Percentiles rank a stretch among this genome's conserved stretches.
phyloP scores from a whole-genome alignment of 1,140 invertebrate genomes.

The Dufourea novaeangliae region DNA sequence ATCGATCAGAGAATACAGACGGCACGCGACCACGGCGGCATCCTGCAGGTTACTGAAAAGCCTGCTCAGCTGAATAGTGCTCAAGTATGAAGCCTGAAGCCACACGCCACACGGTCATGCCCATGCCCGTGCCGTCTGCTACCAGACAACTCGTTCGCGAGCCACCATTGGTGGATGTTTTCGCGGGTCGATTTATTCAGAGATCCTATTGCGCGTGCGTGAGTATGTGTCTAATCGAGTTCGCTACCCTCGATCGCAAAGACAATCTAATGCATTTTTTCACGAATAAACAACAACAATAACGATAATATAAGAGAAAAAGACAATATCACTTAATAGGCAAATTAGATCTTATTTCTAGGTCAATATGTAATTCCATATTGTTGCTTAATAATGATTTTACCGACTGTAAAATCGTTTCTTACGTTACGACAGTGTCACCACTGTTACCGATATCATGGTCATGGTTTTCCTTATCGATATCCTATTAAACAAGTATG shows the following conservation, averaged over 20 bases:
- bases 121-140: slow-evolving; percentile 55
- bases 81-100: too few species aligned
- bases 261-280: background rate
- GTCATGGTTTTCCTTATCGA: background rate
- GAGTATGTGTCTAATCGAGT: background rate
- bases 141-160: slow-evolving; percentile 25
- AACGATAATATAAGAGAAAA: too few species aligned
- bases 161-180: slow-evolving; percentile 69
- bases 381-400: background rate
- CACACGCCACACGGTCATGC: too few species aligned
- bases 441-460: background rate
- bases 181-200: slow-evolving; percentile 79
- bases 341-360: too few species aligned
- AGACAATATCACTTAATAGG: too few species aligned
- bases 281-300: too few species aligned
- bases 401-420: background rate
- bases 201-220: slow-evolving; percentile 69
- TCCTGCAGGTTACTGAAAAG: slow-evolving; percentile 77
- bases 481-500: too few species aligned
- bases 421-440: background rate
- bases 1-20: slow-evolving; percentile 31
- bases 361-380: too few species aligned
- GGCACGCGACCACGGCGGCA: slow-evolving; percentile 73
- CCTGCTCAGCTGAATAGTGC: too few species aligned
- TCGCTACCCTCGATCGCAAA: background rate